Percentiles rank a stretch among this genome's conserved stretches.
Evolutionary conservation across 1,140 invertebrate genomes (phyloP).

Genomic region (Neotoxoptera formosana): DNA sequence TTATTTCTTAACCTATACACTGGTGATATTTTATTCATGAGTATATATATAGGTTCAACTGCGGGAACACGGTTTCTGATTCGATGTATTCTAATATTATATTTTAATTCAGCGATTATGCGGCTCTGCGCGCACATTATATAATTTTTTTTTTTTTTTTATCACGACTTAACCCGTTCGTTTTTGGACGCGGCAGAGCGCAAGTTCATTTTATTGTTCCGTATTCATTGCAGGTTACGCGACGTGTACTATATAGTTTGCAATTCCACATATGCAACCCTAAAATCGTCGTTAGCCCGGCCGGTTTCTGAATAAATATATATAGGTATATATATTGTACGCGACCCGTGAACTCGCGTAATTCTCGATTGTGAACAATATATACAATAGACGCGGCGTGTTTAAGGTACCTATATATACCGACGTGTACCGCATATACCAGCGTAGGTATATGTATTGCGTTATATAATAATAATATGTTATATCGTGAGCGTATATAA

Average conservation of each 20-base stretch:
- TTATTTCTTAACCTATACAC: neutral
- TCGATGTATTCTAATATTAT: neutral
- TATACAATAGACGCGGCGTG: neutral
- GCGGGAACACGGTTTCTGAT: neutral
- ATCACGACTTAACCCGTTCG: neutral
- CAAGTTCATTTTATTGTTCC: constrained; percentile 2
- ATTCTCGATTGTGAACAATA: constrained; percentile 28
- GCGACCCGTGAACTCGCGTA: constrained; percentile 29
- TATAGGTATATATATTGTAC: too few relatives aligned
- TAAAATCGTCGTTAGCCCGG: constrained; percentile 11
- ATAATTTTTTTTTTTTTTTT: neutral
- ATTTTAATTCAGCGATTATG: neutral
- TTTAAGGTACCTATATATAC: neutral
- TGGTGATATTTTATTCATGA: neutral
- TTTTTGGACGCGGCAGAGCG: neutral
- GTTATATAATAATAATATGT: neutral
- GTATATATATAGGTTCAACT: neutral
- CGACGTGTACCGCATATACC: too few relatives aligned
- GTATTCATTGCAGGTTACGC: neutral
- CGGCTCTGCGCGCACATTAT: too few relatives aligned
- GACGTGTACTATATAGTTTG: too few relatives aligned
- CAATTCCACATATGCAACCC: constrained; percentile 25
- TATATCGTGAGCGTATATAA: neutral
- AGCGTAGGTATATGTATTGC: neutral
- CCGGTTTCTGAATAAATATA: constrained; percentile 18